phyloP scores from a whole-genome alignment of 1,140 invertebrate species.

The Palaemon carinicauda region DNA sequence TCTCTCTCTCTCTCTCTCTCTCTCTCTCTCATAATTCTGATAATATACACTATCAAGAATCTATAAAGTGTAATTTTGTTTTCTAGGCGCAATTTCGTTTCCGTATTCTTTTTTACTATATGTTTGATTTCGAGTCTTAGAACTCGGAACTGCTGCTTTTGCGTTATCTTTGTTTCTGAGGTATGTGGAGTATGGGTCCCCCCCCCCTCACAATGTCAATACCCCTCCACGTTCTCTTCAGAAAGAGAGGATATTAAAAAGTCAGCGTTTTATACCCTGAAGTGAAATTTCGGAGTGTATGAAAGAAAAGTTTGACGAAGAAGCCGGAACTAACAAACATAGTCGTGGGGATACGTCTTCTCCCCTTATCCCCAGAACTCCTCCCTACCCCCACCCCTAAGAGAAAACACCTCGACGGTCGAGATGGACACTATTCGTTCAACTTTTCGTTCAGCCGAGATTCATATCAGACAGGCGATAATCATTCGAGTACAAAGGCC shows the following conservation, averaged over 20 bases:
- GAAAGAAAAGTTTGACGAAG: conserved; percentile 48
- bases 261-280: conserved; percentile 23
- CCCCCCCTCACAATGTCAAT: background rate
- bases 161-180: background rate
- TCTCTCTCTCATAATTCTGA: background rate
- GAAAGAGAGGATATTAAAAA: conserved; percentile 10
- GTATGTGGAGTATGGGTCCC: background rate
- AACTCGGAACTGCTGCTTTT: background rate
- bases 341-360: conserved; percentile 3
- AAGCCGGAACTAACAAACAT: conserved; percentile 35
- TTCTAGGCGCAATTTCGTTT: too few species aligned
- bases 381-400: background rate
- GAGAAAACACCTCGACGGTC: too few species aligned
- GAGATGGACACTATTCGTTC: too few species aligned
- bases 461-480: too few species aligned
- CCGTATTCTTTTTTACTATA: too few species aligned
- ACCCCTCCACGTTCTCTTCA: background rate
- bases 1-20: background rate
- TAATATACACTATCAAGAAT: too few species aligned
- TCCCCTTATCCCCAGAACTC: background rate
- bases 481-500: too few species aligned
- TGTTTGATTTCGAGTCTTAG: background rate
- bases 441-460: too few species aligned
- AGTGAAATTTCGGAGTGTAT: conserved; percentile 18
- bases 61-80: too few species aligned